Evolutionary conservation across 2,888 invertebrate species (phyloP).

Genomic region (Eurytoma californica): DNA sequence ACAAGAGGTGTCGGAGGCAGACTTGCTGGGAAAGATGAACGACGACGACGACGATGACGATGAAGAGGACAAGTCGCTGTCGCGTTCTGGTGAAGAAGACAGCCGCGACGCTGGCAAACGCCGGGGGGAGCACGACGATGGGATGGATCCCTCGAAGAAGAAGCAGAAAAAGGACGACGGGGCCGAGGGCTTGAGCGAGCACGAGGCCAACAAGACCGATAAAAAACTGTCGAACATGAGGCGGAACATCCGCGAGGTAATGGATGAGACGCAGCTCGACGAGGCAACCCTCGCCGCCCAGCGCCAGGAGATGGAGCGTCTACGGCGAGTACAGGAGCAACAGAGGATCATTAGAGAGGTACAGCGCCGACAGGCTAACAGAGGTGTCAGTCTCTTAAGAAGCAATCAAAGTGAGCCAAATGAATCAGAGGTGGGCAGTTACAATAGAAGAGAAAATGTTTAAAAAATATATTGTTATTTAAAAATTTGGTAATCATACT

Average conservation of each 20-base stretch:
- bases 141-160: conserved; percentile 67
- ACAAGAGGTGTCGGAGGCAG: conserved; percentile 72
- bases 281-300: conserved; percentile 94
- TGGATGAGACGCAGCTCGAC: conserved; percentile 94
- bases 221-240: conserved; percentile 80
- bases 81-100: conserved; percentile 68
- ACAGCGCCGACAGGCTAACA: conserved; percentile 82
- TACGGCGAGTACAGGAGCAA: conserved; percentile 89
- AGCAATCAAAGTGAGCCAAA: conserved; percentile 76
- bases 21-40: conserved; percentile 69
- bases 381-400: conserved; percentile 84
- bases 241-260: conserved; percentile 93
- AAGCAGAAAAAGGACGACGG: conserved; percentile 72
- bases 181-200: conserved; percentile 66
- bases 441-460: conserved; percentile 9
- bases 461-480: neutral
- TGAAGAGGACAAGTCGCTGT: conserved; percentile 61
- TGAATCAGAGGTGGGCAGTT: conserved; percentile 49
- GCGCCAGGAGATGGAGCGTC: conserved; percentile 92
- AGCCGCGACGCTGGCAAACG: conserved; percentile 71
- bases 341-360: conserved; percentile 89
- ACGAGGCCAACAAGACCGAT: conserved; percentile 69
- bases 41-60: conserved; percentile 70
- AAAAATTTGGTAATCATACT: neutral
- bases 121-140: conserved; percentile 68